Evolutionary conservation across 2,888 invertebrate species (phyloP), one percentile per base, ranked within the genome.

Genomic region (Neoitamus cyanurus): DNA sequence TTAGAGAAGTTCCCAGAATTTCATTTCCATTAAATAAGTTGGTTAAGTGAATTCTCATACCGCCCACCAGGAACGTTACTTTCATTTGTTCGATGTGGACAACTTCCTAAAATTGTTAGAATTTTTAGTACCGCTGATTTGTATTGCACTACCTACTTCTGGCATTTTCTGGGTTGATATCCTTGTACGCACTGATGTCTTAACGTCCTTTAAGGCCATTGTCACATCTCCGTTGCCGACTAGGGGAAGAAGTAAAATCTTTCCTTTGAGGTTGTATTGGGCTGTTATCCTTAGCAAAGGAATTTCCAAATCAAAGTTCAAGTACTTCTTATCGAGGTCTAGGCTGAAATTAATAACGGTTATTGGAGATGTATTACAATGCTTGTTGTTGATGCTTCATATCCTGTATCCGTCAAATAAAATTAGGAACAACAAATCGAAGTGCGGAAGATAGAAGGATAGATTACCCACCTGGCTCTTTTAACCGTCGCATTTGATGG

Each of bases 11-110:
- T 1, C 93, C 93, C 87, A 94, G 90, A 85, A 94, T 91, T 88
- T 93, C 92, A 87, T 94, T 94, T 73, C 94, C 94, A 88, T 94
- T 94, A 88, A 94, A 94, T 9, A 94, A 90, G 89, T 94, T 93
- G 78, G 92, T 92, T 25, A 94, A 89, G 86, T 93, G 92, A 28
- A 93, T 92, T 15, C 92, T 91, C 91, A 94, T 92, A 3, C 90
- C 90, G 11, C 92, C 91, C 83, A 94, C 92, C 72, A 90, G 91
- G 87, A 94, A 94, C 46, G 92, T 92, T 0, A 94, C 93, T 86
- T 92, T 91, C 93, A 94, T 93, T 46, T 92, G 90, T 73, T 92
- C 92, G 46, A 94, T 92, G 70, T 90, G 90, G 84, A 91, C 91
- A n/a, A 90, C 90, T 88, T 91, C 91, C 89, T 91, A 87, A 0